Percentiles rank a stretch among this genome's conserved stretches.
These are phyloP conservation scores for Pontoporia blainvillei DNA, from an alignment of 2,113 vertebrate species.

Conservation along the genomic window DNA sequence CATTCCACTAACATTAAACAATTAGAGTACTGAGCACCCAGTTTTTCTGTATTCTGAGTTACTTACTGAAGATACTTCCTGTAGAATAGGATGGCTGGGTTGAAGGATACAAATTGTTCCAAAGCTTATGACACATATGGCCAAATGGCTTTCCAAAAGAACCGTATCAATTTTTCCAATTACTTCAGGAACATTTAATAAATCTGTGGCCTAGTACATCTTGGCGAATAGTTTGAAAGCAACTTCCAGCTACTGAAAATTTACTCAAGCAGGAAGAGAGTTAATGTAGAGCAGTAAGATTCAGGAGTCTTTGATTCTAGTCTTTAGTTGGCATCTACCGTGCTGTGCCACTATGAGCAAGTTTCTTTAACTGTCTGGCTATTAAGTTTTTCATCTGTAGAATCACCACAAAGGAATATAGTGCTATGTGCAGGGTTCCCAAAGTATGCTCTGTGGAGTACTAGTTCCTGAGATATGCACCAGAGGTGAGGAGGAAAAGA, in stretches of 20 bases:
- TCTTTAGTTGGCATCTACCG: background rate
- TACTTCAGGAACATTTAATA: background rate
- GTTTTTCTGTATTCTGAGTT: background rate
- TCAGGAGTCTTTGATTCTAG: background rate
- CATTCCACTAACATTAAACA: background rate
- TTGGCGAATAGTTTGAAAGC: conserved; percentile 1
- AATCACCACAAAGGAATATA: background rate
- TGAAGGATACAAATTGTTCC: background rate
- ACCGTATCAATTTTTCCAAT: background rate
- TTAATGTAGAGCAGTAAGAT: background rate
- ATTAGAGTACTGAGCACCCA: background rate
- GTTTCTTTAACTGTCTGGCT: background rate
- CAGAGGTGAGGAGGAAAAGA: background rate
- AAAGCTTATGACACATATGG: background rate
- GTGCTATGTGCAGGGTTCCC: background rate
- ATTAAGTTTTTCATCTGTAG: background rate
- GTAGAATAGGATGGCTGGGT: background rate
- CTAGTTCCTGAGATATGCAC: background rate
- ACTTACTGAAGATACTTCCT: background rate
- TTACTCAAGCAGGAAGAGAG: background rate
- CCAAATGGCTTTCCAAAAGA: conserved; percentile 21
- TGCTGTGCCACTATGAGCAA: background rate
- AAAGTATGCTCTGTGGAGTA: background rate
- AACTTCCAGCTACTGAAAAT: background rate
- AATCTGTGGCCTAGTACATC: background rate